Percentiles rank a stretch among this genome's conserved stretches.
phyloP scores from a whole-genome alignment of 2,888 invertebrate species.

The Dioctria rufipes region DNA sequence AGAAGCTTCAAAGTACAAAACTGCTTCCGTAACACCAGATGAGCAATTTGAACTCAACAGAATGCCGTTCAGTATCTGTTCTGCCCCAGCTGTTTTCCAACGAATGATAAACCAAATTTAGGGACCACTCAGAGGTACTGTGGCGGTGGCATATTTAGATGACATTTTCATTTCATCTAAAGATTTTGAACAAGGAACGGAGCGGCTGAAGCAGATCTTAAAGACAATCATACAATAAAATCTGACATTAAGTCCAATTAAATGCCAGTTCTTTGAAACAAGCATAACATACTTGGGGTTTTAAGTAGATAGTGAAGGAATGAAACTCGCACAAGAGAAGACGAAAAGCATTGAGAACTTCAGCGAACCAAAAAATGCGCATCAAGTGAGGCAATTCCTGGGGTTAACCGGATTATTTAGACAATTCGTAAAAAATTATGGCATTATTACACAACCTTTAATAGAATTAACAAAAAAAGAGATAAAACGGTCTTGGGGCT shows the following conservation, averaged over 20 bases:
- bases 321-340: conserved; percentile 61
- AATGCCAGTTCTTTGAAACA: conserved; percentile 60
- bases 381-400: conserved; percentile 62
- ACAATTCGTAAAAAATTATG: conserved; percentile 61
- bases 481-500: conserved; percentile 22
- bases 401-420: conserved; percentile 63
- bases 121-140: neutral
- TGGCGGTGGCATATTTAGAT: conserved; percentile 61
- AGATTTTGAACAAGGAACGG: too few species aligned
- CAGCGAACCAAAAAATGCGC: conserved; percentile 59
- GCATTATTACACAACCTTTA: conserved; percentile 59
- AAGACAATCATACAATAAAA: too few species aligned
- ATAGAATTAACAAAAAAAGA: conserved; percentile 53
- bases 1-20: too few species aligned
- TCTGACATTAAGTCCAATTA: conserved; percentile 43
- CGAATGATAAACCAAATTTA: too few species aligned
- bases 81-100: conserved; percentile 64
- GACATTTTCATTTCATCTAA: conserved; percentile 63
- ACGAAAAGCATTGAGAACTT: conserved; percentile 59
- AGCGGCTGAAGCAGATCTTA: too few species aligned
- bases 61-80: conserved; percentile 65
- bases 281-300: conserved; percentile 61
- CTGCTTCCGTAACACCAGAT: too few species aligned
- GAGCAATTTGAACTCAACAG: conserved; percentile 63
- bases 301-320: conserved; percentile 60